Evolutionary conservation across 2,888 invertebrate species (phyloP).

Genomic region (Lamellibrachia satsuma): DNA sequence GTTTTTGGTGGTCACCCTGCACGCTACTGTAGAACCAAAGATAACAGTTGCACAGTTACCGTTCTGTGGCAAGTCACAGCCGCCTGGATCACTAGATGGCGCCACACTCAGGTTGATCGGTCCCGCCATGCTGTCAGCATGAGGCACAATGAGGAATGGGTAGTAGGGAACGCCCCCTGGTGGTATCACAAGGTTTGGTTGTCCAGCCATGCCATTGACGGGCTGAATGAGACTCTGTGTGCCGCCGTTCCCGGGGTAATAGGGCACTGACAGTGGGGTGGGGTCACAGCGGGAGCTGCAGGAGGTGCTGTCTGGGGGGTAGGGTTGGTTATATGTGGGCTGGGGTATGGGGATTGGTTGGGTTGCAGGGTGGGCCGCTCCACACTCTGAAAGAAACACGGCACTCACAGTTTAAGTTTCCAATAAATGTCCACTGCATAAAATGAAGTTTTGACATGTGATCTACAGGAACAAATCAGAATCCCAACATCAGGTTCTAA

Average conservation of each 20-base stretch:
- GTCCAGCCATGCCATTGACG: background rate
- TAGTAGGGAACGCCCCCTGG: constrained; percentile 26
- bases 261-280: background rate
- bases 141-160: constrained; percentile 28
- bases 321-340: background rate
- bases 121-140: constrained; percentile 28
- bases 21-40: no score
- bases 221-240: background rate
- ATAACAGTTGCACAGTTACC: constrained; percentile 36
- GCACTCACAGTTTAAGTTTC: background rate
- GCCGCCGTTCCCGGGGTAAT: constrained; percentile 23
- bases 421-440: background rate
- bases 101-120: constrained; percentile 52
- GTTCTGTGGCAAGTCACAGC: constrained; percentile 54
- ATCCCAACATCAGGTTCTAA: no score
- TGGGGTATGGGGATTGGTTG: constrained; percentile 21
- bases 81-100: constrained; percentile 53
- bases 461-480: no score
- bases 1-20: no score
- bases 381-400: background rate
- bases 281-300: constrained; percentile 22
- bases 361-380: background rate
- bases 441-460: background rate
- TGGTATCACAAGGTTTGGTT: background rate
- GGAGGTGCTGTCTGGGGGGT: constrained; percentile 25